Conservation (phyloP, 2,888 invertebrate genomes). For the Sinopyrophorus schimmeli region DNA sequence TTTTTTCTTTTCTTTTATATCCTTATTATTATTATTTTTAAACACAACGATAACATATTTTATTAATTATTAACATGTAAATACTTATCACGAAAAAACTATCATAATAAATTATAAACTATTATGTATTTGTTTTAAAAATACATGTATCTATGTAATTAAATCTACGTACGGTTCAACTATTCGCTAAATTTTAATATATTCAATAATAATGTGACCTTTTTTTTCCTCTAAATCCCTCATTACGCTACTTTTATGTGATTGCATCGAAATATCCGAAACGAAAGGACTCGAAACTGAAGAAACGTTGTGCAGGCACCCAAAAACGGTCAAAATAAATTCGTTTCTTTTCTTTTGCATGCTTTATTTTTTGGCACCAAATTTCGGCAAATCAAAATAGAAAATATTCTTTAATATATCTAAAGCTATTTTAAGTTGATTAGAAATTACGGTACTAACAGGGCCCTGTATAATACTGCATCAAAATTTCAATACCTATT, state of each 20-base stretch:
- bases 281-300: constrained; percentile 4
- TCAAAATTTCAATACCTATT: constrained; percentile 18
- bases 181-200: constrained; percentile 54
- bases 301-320: constrained; percentile 13
- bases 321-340: not conserved
- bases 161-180: constrained; percentile 55
- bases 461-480: constrained; percentile 30
- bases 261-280: constrained; percentile 55
- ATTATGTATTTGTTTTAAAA: constrained; percentile 52
- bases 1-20: no score
- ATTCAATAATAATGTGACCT: constrained; percentile 54
- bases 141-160: constrained; percentile 52
- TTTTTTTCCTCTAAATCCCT: constrained; percentile 34
- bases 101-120: constrained; percentile 50
- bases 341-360: not conserved
- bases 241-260: constrained; percentile 35
- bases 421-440: constrained; percentile 14
- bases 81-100: constrained; percentile 46
- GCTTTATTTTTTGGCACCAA: not conserved
- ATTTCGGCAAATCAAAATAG: constrained; percentile 1
- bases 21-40: no score
- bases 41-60: constrained; percentile 40
- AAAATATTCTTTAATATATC: constrained; percentile 32
- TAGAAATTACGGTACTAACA: constrained; percentile 21
- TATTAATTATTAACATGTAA: constrained; percentile 41